These are phyloP conservation scores for Diplosoma virens DNA, from an alignment of 23 tunicate genomes.

Conservation along the genomic window DNA sequence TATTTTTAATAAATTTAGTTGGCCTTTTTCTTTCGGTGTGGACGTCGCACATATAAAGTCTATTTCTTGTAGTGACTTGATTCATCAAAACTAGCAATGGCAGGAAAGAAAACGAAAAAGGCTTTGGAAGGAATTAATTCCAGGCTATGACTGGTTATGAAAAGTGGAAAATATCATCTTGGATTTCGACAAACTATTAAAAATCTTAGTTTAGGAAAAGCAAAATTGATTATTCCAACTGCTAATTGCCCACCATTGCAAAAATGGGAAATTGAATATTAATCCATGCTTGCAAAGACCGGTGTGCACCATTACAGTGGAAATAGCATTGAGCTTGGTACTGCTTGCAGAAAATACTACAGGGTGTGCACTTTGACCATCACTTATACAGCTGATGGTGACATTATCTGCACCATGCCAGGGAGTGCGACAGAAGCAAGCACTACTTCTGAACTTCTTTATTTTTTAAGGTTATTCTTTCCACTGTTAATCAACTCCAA, in stretches of 20 bases:
- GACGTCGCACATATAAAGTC: too few relatives aligned
- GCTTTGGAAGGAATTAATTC: slow-evolving; percentile 92
- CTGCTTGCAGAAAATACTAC: slow-evolving; percentile 99
- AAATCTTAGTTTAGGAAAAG: slow-evolving; percentile 91
- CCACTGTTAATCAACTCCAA: too few relatives aligned
- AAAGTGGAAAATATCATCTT: slow-evolving; percentile 97
- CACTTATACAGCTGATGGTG: slow-evolving; percentile 97
- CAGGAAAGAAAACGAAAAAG: too few relatives aligned
- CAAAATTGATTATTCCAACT: slow-evolving; percentile 92
- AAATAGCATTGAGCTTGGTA: slow-evolving; percentile 95
- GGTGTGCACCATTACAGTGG: slow-evolving; percentile 99
- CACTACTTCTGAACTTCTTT: too few relatives aligned
- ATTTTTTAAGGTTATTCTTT: too few relatives aligned
- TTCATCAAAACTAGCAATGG: too few relatives aligned
- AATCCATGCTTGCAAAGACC: slow-evolving; percentile 99
- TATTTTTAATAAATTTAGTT: too few relatives aligned
- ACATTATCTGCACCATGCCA: slow-evolving; percentile 96
- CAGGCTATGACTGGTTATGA: slow-evolving; percentile 94
- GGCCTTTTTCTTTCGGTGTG: too few relatives aligned
- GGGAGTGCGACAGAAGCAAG: too few relatives aligned
- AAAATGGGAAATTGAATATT: slow-evolving; percentile 98
- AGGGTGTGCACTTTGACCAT: slow-evolving; percentile 96
- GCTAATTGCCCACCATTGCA: slow-evolving; percentile 89
- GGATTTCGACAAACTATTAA: slow-evolving; percentile 91
- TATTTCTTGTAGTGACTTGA: too few relatives aligned